Evolutionary conservation across 2,888 invertebrate species (phyloP), one percentile per base, ranked within the genome.

Genomic region (Callyntrura guangdongensis): DNA sequence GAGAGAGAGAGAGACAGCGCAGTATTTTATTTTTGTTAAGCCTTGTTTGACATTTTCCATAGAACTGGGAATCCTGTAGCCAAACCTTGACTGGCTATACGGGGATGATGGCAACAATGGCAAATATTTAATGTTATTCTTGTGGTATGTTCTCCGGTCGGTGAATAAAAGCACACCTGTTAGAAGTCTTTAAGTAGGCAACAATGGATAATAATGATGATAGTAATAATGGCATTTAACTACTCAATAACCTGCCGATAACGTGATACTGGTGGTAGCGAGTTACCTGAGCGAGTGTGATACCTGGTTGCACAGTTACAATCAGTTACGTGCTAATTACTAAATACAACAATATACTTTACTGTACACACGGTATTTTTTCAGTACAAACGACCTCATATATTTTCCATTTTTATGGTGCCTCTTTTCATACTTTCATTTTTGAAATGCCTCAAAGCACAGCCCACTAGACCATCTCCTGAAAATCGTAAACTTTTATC

Each of bases 281-380:
- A 17, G n/a, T n/a, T 25, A 8, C 53, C 25, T 45, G 45, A 2
- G 36, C 45, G 36, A 8, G 45, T 69, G 69, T n/a, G 36, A 45
- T 45, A 0, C 9, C 4, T 9, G 27, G 36, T 45, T 45, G 17
- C 17, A n/a, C 22, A 27, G 11, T 64, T 9, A 22, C 27, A 64
- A 14, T 64, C 25, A 67, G 17, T 67, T 45, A 64, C 25, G 72
- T 49, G 74, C 74, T 74, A 74, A 74, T 74, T 74, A 74, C 49
- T 17, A 45, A 53, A 53, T 53, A 53, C 11, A 53, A 36, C 8
- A 53, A 53, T 61, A 17, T 36, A 2, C 36, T 6, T 36, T 36
- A 36, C 36, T n/a, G 6, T 6, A 36, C 45, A 69, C 45, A 17
- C 69, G 69, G 9, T 45, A 20, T 17, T 8, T n/a, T 17, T 27